Percentiles rank a stretch among this genome's conserved stretches.
phyloP scores from a whole-genome alignment of 2,888 invertebrate species.

The Alviniconcha strummeri region DNA sequence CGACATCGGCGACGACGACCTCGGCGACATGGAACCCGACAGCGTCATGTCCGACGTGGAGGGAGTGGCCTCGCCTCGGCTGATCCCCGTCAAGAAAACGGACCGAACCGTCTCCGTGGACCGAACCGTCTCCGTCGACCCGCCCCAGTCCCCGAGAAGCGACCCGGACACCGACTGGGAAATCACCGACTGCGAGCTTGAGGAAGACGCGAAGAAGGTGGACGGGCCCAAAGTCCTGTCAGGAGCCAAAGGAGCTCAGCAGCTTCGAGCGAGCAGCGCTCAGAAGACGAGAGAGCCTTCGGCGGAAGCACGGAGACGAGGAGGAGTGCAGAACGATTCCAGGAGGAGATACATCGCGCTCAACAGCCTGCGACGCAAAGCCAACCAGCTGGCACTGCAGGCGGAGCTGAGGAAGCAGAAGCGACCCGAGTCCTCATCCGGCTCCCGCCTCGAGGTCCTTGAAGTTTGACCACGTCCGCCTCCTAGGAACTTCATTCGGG shows the following conservation, averaged over 20 bases:
- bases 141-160: conserved; percentile 5
- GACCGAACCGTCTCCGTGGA: conserved; percentile 31
- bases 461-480: not conserved
- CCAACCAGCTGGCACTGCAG: conserved; percentile 32
- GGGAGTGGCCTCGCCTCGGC: conserved; percentile 34
- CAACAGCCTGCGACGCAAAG: conserved; percentile 44
- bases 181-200: conserved; percentile 40
- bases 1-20: conserved; percentile 38
- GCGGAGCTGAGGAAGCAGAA: conserved; percentile 21
- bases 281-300: conserved; percentile 15
- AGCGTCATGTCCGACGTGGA: conserved; percentile 42
- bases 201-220: conserved; percentile 28
- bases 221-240: conserved; percentile 28
- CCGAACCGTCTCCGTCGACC: conserved; percentile 34
- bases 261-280: conserved; percentile 15
- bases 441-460: not conserved
- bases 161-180: conserved; percentile 41
- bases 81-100: conserved; percentile 39
- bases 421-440: conserved; percentile 1
- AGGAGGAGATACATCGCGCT: conserved; percentile 42
- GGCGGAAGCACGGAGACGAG: conserved; percentile 22
- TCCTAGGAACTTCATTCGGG: not conserved
- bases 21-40: conserved; percentile 37
- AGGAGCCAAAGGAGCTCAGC: conserved; percentile 29
- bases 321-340: conserved; percentile 39